These are phyloP conservation scores for Pissodes strobi DNA, from an alignment of 1,140 invertebrate species.

Conservation along the genomic window DNA sequence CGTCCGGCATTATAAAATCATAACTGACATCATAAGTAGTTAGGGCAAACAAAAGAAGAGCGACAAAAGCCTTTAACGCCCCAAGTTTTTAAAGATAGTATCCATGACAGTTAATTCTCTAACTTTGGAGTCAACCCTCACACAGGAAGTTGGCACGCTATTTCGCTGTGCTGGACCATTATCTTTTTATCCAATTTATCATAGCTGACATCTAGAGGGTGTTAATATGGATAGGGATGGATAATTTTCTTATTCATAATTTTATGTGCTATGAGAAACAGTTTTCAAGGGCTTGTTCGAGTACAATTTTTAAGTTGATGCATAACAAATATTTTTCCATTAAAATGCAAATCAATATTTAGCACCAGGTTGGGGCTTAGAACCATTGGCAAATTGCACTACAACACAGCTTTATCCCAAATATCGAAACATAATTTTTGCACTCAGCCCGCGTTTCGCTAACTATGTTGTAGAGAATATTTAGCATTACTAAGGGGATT, in stretches of 20 bases:
- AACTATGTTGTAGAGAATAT: too few species aligned
- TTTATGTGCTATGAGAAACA: conserved; percentile 1
- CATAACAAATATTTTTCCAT: too few species aligned
- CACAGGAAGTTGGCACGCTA: conserved; percentile 42
- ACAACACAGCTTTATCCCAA: too few species aligned
- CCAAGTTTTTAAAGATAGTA: conserved; percentile 48
- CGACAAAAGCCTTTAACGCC: conserved; percentile 42
- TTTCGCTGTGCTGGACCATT: conserved; percentile 48
- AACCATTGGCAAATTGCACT: too few species aligned
- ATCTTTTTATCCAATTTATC: conserved; percentile 48
- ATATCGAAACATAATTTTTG: too few species aligned
- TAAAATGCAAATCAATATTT: too few species aligned
- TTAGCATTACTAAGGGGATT: too few species aligned
- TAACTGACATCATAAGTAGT: conserved; percentile 47
- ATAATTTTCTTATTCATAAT: conserved; percentile 6
- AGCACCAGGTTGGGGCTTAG: too few species aligned
- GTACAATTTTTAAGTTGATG: too few species aligned
- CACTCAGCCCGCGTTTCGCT: too few species aligned
- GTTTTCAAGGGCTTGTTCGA: too few species aligned
- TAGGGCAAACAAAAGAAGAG: conserved; percentile 44
- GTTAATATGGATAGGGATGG: conserved; percentile 40
- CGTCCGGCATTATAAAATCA: conserved; percentile 43
- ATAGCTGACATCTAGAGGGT: conserved; percentile 46
- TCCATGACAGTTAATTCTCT: conserved; percentile 52
- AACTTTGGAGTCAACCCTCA: conserved; percentile 39